These are phyloP conservation scores for Idris sp. DNA, from an alignment of 1,140 invertebrate genomes.

Conservation along the genomic window DNA sequence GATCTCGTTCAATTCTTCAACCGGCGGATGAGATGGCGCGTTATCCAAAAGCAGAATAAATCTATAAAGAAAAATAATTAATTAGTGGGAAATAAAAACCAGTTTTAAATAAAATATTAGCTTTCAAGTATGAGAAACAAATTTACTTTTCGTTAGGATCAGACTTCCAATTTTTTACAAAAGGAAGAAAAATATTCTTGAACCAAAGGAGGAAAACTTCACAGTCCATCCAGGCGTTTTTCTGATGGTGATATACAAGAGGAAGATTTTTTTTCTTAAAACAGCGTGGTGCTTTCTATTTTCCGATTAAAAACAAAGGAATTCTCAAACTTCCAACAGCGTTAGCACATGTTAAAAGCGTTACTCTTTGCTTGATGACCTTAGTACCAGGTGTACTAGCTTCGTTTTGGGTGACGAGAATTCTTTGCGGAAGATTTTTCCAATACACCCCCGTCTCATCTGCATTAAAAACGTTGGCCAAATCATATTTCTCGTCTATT, in stretches of 20 bases:
- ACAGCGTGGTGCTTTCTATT: background rate
- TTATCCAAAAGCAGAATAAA: background rate
- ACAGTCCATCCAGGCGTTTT: slow-evolving; percentile 1
- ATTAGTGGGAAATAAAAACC: too few species aligned
- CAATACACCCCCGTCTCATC: slow-evolving; percentile 63
- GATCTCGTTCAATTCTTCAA: background rate
- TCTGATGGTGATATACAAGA: background rate
- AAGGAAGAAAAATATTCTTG: background rate
- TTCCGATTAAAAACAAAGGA: slow-evolving; percentile 3
- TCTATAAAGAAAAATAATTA: too few species aligned
- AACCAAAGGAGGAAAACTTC: background rate
- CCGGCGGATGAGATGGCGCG: background rate
- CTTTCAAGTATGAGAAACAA: background rate
- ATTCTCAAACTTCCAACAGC: background rate
- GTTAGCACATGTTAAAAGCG: background rate
- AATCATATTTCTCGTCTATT: slow-evolving; percentile 59
- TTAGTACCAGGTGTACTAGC: background rate
- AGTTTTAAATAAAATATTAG: too few species aligned
- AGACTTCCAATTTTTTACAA: background rate
- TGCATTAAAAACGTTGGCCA: slow-evolving; percentile 61
- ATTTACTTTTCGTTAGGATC: background rate
- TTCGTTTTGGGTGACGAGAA: slow-evolving; percentile 49
- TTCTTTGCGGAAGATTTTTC: slow-evolving; percentile 67
- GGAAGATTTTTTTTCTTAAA: background rate
- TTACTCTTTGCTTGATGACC: slow-evolving; percentile 5